phyloP scores from a whole-genome alignment of 23 tunicate species.

The Styela plicata region DNA sequence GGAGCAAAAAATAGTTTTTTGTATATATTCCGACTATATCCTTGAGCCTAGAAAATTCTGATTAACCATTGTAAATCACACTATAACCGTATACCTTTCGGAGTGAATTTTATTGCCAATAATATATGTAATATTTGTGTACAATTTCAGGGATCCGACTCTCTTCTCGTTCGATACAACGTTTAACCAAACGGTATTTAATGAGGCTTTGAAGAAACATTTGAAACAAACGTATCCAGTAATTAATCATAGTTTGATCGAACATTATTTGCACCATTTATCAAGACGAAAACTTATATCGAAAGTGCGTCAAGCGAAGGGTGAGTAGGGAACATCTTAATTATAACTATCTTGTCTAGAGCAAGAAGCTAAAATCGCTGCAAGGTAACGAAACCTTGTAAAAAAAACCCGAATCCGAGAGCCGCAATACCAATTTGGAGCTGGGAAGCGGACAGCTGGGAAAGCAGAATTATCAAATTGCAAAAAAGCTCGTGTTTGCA shows the following conservation, averaged over 20 bases:
- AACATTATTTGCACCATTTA: not conserved
- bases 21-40: not conserved
- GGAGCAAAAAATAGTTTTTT: not conserved
- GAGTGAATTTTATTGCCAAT: not conserved
- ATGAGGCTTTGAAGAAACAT: not conserved
- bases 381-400: too few relatives aligned
- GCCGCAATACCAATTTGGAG: too few relatives aligned
- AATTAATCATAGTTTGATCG: not conserved
- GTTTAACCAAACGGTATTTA: conserved; percentile 52
- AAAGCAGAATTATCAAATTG: not conserved
- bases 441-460: too few relatives aligned
- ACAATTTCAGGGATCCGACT: conserved; percentile 51
- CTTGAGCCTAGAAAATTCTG: not conserved
- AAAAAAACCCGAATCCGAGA: not conserved
- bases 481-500: too few relatives aligned
- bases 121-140: not conserved
- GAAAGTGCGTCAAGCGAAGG: not conserved
- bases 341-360: too few relatives aligned
- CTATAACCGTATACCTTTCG: too few relatives aligned
- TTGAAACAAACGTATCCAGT: conserved; percentile 15
- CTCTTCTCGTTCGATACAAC: conserved; percentile 85
- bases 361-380: too few relatives aligned
- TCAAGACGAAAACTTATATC: conserved; percentile 2
- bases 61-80: too few relatives aligned
- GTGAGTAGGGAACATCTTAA: not conserved